Evolutionary conservation across 1,140 invertebrate genomes (phyloP).

Genomic region (Lordiphosa mommai): DNA sequence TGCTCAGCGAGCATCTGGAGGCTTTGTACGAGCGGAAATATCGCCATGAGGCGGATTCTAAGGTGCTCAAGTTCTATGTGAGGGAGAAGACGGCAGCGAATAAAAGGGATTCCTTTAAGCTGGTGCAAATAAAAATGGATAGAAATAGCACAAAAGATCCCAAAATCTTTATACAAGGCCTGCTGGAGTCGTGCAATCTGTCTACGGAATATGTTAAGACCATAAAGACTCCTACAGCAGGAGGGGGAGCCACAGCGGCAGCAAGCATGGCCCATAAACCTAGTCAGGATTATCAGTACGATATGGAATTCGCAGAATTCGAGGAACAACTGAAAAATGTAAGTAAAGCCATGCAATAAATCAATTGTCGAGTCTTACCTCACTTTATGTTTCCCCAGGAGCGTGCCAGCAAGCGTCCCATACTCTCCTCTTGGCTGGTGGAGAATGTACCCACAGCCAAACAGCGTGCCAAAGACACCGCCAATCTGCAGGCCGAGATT

Average conservation of each 20-base stretch:
- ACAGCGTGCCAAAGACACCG: conserved; percentile 82
- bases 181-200: conserved; percentile 90
- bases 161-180: conserved; percentile 86
- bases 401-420: conserved; percentile 55
- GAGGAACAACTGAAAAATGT: conserved; percentile 49
- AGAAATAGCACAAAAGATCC: conserved; percentile 81
- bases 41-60: conserved; percentile 81
- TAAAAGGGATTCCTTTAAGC: conserved; percentile 82
- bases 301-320: conserved; percentile 56
- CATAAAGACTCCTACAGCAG: conserved; percentile 74
- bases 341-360: not conserved
- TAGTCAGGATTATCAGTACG: conserved; percentile 57
- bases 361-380: too few species aligned
- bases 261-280: conserved; percentile 32
- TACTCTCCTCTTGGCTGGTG: conserved; percentile 82
- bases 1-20: conserved; percentile 91
- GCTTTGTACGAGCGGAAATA: conserved; percentile 84
- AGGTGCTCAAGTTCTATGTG: conserved; percentile 87
- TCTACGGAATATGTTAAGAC: conserved; percentile 91
- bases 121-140: conserved; percentile 83
- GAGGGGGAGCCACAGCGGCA: conserved; percentile 8
- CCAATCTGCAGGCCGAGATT: conserved; percentile 85
- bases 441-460: conserved; percentile 84
- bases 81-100: conserved; percentile 82
- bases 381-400: conserved; percentile 25